Conservation (phyloP, 2,797 vertebrate species). For the Anguilla obscura region DNA sequence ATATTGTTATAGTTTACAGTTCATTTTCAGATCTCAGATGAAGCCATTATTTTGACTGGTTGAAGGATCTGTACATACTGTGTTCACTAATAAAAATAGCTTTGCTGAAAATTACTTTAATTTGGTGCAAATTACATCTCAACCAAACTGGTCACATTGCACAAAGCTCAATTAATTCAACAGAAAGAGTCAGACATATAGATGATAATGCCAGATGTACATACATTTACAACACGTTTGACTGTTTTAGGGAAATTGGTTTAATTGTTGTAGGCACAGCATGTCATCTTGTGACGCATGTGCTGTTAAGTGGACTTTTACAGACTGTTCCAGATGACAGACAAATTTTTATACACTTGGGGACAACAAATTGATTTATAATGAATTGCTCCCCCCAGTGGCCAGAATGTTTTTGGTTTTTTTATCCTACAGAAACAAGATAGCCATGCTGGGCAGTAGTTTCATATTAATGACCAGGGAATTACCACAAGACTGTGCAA, state of each 20-base stretch:
- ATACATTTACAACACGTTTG: slow-evolving; percentile 5
- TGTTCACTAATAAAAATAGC: not conserved
- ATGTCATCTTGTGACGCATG: not conserved
- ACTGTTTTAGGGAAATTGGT: not conserved
- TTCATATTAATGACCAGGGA: slow-evolving; percentile 12
- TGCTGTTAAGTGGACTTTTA: not conserved
- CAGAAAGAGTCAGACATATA: not conserved
- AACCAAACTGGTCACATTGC: not conserved
- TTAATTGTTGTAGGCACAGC: not conserved
- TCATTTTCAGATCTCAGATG: not conserved
- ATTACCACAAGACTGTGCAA: not conserved
- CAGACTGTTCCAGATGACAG: slow-evolving; percentile 26
- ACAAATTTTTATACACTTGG: slow-evolving; percentile 30
- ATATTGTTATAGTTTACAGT: too few species aligned
- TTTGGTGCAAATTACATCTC: not conserved
- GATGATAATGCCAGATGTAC: not conserved
- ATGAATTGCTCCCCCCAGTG: slow-evolving; percentile 30
- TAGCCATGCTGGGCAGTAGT: not conserved
- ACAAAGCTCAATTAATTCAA: not conserved
- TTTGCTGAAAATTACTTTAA: not conserved
- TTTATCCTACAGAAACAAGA: not conserved
- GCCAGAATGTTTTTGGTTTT: not conserved
- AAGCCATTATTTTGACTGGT: not conserved
- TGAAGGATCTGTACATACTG: not conserved
- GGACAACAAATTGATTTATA: slow-evolving; percentile 31